Evolutionary conservation across 1,140 invertebrate species (phyloP).

Genomic region (Monochamus saltuarius): DNA sequence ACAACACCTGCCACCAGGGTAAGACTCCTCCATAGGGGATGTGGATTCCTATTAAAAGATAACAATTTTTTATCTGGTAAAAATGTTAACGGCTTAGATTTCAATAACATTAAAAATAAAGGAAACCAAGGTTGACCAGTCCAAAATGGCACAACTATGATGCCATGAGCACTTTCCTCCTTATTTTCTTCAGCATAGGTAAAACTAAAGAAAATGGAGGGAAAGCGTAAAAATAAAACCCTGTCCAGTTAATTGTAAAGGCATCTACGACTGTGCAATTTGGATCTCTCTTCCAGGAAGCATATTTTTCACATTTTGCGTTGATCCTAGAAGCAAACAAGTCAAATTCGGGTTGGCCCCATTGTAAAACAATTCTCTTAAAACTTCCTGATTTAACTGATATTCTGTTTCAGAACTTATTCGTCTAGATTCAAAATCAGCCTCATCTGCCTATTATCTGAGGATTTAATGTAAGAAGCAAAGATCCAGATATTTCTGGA

Average conservation of each 20-base stretch:
- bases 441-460: background rate
- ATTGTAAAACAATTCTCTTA: background rate
- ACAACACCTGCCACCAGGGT: conserved; percentile 2
- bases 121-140: conserved; percentile 9
- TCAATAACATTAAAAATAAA: conserved; percentile 4
- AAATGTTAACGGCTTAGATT: background rate
- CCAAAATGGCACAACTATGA: conserved; percentile 10
- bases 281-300: conserved; percentile 15
- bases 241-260: conserved; percentile 1
- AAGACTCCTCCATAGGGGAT: background rate
- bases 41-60: background rate
- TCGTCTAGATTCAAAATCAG: conserved; percentile 10
- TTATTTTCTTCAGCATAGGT: background rate
- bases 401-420: conserved; percentile 5
- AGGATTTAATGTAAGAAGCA: background rate
- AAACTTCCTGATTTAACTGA: background rate
- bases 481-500: background rate
- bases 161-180: no score
- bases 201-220: conserved; percentile 4
- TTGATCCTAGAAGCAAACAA: conserved; percentile 6
- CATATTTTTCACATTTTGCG: conserved; percentile 11
- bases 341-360: conserved; percentile 1
- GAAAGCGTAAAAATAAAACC: conserved; percentile 9
- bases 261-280: background rate
- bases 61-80: conserved; percentile 1